phyloP scores from a whole-genome alignment of 2,888 invertebrate genomes.

The Eumacrocentrus americanus region DNA sequence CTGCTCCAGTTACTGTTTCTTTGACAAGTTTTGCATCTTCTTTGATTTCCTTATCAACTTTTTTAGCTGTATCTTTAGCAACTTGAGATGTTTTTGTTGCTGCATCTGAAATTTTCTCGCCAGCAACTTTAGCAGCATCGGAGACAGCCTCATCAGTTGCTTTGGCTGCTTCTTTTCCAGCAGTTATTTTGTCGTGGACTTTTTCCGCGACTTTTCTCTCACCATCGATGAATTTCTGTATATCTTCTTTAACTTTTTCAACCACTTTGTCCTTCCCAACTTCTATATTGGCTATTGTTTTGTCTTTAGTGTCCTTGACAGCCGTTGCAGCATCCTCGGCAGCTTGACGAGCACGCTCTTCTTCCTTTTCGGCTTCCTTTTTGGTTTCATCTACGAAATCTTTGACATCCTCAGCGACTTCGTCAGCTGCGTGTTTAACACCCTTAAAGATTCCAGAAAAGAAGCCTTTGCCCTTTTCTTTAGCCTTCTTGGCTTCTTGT shows the following conservation, averaged over 20 bases:
- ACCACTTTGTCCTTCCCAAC: not conserved
- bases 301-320: conserved; percentile 45
- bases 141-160: conserved; percentile 18
- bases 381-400: conserved; percentile 37
- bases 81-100: conserved; percentile 18
- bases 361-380: conserved; percentile 35
- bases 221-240: conserved; percentile 64
- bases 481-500: conserved; percentile 37
- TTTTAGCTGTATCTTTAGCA: conserved; percentile 6
- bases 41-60: too few relatives aligned
- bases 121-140: not conserved
- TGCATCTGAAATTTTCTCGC: not conserved
- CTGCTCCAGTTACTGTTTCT: conserved; percentile 34
- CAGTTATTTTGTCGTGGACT: conserved; percentile 49
- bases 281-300: conserved; percentile 16
- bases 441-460: conserved; percentile 41
- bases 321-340: conserved; percentile 31
- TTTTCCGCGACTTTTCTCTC: too few relatives aligned
- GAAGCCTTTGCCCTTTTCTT: conserved; percentile 36
- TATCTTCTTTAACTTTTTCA: conserved; percentile 57
- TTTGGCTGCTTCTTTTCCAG: conserved; percentile 49
- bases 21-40: conserved; percentile 32
- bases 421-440: conserved; percentile 35
- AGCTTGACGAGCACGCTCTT: conserved; percentile 31
- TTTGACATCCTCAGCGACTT: conserved; percentile 32